A percentile compares a stretch with the other conserved stretches of the same genome.
phyloP scores from a whole-genome alignment of 2,888 invertebrate genomes.

The Diloba caeruleocephala region DNA sequence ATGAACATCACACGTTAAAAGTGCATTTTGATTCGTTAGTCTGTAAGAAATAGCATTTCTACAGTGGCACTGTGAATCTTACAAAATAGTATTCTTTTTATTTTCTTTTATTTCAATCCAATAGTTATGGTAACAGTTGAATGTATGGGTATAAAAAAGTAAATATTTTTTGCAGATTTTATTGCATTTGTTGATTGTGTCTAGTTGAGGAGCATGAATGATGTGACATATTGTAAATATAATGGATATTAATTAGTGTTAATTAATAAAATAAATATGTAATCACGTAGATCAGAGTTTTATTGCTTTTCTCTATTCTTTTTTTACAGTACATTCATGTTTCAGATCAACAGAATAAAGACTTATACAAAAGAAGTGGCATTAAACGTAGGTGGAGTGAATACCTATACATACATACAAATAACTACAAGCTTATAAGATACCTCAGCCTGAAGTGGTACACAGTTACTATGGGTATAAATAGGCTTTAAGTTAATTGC shows the following conservation, averaged over 20 bases:
- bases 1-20: constrained; percentile 34
- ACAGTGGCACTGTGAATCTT: constrained; percentile 69
- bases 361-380: constrained; percentile 20
- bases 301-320: constrained; percentile 50
- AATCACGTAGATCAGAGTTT: constrained; percentile 63
- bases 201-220: constrained; percentile 64
- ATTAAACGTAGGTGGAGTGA: constrained; percentile 19
- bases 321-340: constrained; percentile 27
- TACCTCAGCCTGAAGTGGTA: too few species aligned
- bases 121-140: constrained; percentile 51
- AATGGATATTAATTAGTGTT: constrained; percentile 82
- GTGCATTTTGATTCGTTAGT: constrained; percentile 45
- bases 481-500: constrained; percentile 30
- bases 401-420: constrained; percentile 19
- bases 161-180: constrained; percentile 72
- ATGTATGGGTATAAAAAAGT: constrained; percentile 59
- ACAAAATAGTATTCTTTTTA: constrained; percentile 59
- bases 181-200: constrained; percentile 79
- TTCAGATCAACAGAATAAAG: constrained; percentile 44
- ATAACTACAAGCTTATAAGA: too few species aligned
- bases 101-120: constrained; percentile 57
- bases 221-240: constrained; percentile 79
- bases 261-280: constrained; percentile 77
- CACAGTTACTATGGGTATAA: constrained; percentile 25
- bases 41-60: constrained; percentile 55